Conservation (phyloP, 1,140 invertebrate genomes). For the Lepidostoma basale region DNA sequence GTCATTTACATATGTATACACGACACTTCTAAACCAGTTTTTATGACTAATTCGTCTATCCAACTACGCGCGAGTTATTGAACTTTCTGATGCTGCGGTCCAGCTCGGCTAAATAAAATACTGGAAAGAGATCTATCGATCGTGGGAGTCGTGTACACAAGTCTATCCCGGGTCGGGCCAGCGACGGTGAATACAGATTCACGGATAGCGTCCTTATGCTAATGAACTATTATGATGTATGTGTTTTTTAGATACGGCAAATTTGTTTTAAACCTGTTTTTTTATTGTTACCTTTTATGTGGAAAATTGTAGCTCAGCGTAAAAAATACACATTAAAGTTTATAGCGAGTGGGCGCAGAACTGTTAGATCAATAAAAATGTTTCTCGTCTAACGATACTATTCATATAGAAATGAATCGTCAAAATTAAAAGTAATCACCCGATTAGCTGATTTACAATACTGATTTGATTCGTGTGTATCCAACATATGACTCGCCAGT, state of each 20-base stretch:
- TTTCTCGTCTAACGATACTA: constrained; percentile 4
- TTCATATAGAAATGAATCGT: neutral
- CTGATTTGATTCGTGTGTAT: neutral
- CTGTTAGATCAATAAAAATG: constrained; percentile 13
- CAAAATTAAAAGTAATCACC: neutral
- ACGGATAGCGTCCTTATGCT: constrained; percentile 9
- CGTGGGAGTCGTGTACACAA: constrained; percentile 5
- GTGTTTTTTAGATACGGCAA: constrained; percentile 9
- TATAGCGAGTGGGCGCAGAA: neutral
- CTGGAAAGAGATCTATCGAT: neutral
- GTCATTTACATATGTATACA: constrained; percentile 20
- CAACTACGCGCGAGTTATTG: constrained; percentile 6
- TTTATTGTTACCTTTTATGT: constrained; percentile 12
- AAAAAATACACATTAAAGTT: constrained; percentile 21
- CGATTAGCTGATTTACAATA: neutral
- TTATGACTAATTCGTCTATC: constrained; percentile 11
- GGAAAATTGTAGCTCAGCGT: neutral
- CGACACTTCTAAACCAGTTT: constrained; percentile 16
- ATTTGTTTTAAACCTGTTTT: constrained; percentile 17
- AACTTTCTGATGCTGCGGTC: constrained; percentile 12
- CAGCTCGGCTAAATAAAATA: neutral
- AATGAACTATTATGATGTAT: constrained; percentile 9
- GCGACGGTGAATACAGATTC: neutral
- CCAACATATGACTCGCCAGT: neutral
- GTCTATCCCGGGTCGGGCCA: neutral